Base-by-base conservation (phyloP, 2,113 vertebrate species). In the Echinops telfairi region DNA sequence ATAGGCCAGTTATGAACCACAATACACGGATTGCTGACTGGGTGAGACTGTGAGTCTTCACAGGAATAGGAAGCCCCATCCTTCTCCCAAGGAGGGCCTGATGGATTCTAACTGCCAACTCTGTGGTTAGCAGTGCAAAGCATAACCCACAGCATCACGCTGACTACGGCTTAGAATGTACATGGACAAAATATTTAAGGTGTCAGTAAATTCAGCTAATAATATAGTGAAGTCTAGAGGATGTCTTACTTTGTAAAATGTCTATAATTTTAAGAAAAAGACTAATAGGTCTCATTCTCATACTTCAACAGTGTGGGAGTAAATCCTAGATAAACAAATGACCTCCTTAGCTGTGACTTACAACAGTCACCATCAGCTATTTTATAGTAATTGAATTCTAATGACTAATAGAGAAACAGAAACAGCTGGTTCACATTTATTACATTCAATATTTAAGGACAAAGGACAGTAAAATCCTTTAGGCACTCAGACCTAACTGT, bases 171-270 rank as follows among this genome's bases (percentile, higher is more conserved):
- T 40, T 7, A 40, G 40, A 40, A 40, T 58, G 11, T 58, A n/a
- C 11, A 33, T 15, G 60, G 31, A 57, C 60, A 33, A n/a, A 66
- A 12, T 81, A 19, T 43, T 91, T 87, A 36, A 47, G 23, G 8
- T 22, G 58, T 89, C 80, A 92, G 4, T 71, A 71, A 88, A 90
- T 93, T 88, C 8, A 87, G 12, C 86, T 92, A 84, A 3, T n/a
- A 89, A 1, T 77, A 14, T 17, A 19, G 23, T 53, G 27, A 88
- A 92, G 20, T 80, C 9, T 20, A 82, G 29, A 79, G 14, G 8
- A 40, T 64, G 12, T 20, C 25, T 71, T 38, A 36, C 58, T 53
- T 89, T 79, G 1, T 58, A 94, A 85, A 85, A 93, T 83, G 2
- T 53, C 3, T 57, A 7, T 47, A 89, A 62, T 60, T 53, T 71